Conservation (phyloP, 1,140 invertebrate genomes). For the Solenopsis fugax region DNA sequence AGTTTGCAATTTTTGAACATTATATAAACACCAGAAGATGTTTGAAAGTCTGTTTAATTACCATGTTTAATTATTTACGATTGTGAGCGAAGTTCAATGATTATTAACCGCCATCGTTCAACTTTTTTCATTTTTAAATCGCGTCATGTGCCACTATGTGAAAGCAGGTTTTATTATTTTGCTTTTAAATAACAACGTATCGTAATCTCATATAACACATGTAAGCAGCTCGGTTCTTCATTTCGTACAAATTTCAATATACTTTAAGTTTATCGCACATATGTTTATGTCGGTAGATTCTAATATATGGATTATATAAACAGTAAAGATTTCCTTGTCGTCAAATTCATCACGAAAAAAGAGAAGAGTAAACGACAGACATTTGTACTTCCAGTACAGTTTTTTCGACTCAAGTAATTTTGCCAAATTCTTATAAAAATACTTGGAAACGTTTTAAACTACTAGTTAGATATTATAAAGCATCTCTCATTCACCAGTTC, state of each 20-base stretch:
- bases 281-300: not conserved
- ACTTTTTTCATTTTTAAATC: conserved; percentile 34
- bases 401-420: not conserved
- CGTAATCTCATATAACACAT: not conserved
- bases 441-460: conserved; percentile 13
- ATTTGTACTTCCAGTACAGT: conserved; percentile 5
- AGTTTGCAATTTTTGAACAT: conserved; percentile 45
- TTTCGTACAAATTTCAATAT: not conserved
- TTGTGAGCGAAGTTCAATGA: not conserved
- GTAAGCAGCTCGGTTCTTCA: not conserved
- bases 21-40: conserved; percentile 44
- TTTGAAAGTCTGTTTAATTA: conserved; percentile 9
- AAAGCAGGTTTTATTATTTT: conserved; percentile 19
- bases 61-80: conserved; percentile 11
- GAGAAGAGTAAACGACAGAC: not conserved
- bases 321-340: conserved; percentile 2
- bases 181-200: not conserved
- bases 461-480: conserved; percentile 12
- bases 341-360: not conserved
- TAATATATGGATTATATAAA: not conserved
- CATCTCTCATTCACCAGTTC: not conserved
- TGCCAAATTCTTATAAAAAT: conserved; percentile 45
- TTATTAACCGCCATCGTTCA: conserved; percentile 30
- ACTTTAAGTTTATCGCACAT: conserved; percentile 4
- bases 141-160: not conserved